Conservation (phyloP, 2,888 invertebrate genomes). For the Asteroscopus sphinx region DNA sequence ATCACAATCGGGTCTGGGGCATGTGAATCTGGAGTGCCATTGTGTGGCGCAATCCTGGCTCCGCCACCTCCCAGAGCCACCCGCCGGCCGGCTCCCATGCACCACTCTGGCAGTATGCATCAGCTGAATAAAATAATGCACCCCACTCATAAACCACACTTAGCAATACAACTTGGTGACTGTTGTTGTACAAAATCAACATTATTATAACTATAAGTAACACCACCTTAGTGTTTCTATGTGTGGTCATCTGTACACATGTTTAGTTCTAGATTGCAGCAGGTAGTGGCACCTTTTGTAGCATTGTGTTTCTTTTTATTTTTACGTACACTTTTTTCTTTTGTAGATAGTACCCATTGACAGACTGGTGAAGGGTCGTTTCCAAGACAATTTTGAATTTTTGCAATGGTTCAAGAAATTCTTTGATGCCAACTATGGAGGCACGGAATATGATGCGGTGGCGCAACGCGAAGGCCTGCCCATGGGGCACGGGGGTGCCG, state of each 20-base stretch:
- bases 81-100: constrained; percentile 70
- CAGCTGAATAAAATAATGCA: constrained; percentile 59
- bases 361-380: constrained; percentile 98
- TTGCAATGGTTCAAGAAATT: constrained; percentile 99
- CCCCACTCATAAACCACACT: constrained; percentile 63
- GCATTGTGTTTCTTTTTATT: constrained; percentile 73
- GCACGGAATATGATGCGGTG: constrained; percentile 97
- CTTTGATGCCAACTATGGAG: constrained; percentile 99
- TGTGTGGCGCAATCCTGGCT: constrained; percentile 71
- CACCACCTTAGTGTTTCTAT: constrained; percentile 57
- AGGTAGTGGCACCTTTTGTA: constrained; percentile 71
- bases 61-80: constrained; percentile 64
- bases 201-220: constrained; percentile 25
- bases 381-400: constrained; percentile 99
- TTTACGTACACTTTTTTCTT: constrained; percentile 82
- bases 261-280: constrained; percentile 54
- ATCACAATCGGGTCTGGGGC: constrained; percentile 94
- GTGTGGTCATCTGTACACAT: constrained; percentile 56
- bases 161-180: constrained; percentile 61
- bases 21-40: constrained; percentile 85
- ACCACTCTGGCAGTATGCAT: constrained; percentile 85
- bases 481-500: constrained; percentile 94
- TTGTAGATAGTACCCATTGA: constrained; percentile 97
- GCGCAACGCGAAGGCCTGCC: constrained; percentile 95
- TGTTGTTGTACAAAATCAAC: too few relatives aligned